A percentile compares a stretch with the other conserved stretches of the same genome.
phyloP scores from a whole-genome alignment of 2,888 invertebrate genomes.

The Fabriciana adippe region DNA sequence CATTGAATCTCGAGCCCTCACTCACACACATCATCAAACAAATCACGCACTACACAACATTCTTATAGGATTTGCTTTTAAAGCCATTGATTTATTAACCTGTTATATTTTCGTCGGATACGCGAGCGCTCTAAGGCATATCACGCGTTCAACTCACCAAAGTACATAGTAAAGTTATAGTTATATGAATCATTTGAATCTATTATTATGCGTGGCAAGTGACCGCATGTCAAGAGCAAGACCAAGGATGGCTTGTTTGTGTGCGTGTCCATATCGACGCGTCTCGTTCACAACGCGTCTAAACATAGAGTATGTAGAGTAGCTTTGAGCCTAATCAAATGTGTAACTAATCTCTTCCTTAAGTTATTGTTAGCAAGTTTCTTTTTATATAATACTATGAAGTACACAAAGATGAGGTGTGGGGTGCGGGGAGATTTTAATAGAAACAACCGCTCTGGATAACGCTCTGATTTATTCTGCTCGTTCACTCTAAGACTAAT shows the following conservation, averaged over 20 bases:
- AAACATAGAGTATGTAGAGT: neutral
- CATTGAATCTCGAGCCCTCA: conserved; percentile 55
- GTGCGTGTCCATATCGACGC: conserved; percentile 46
- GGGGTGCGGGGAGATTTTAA: no score
- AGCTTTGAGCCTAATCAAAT: neutral
- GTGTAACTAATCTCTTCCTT: neutral
- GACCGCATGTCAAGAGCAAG: conserved; percentile 80
- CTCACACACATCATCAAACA: conserved; percentile 38
- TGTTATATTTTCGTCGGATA: conserved; percentile 32
- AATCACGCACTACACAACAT: conserved; percentile 33
- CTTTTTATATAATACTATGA: no score
- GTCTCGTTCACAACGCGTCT: conserved; percentile 38
- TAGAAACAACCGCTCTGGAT: no score
- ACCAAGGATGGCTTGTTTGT: conserved; percentile 51
- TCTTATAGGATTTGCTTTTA: conserved; percentile 35
- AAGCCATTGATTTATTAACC: conserved; percentile 28
- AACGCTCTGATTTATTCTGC: no score
- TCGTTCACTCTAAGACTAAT: no score
- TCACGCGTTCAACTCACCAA: conserved; percentile 68
- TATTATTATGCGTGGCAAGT: conserved; percentile 80
- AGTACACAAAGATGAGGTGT: no score
- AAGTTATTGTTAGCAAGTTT: neutral
- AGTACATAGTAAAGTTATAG: conserved; percentile 60
- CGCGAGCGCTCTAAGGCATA: conserved; percentile 54
- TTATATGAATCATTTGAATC: conserved; percentile 72